Evolutionary conservation across 2,113 vertebrate genomes (phyloP), one percentile per base, ranked within the genome.

Genomic region (Himantopus leucocephalus): DNA sequence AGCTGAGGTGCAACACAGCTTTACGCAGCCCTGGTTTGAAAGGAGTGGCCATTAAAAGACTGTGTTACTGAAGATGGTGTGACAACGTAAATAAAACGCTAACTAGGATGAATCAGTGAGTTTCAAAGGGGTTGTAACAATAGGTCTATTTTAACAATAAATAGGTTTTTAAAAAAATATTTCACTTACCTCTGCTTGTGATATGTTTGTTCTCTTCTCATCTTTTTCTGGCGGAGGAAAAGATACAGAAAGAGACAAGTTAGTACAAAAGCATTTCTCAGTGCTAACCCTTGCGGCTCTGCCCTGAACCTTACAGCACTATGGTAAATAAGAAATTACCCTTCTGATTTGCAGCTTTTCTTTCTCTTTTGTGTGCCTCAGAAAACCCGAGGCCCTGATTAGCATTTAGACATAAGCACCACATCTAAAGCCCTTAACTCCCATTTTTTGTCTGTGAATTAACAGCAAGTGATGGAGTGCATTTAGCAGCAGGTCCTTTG

Each of bases 121-220:
- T 62, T 91, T 85, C 73, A 80, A 71, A 73, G 22, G 27, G 12
- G 2, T 72, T 88, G 85, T 71, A 66, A 53, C 26, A 53, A 21
- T 2, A 35, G 9, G 30, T 13, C 12, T 85, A 30, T 52, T 86
- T 60, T 37, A 73, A 73, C 9, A n/a, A 47, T 12, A 39, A 79
- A 22, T 55, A 37, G 3, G 5, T 45, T 62, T 26, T 4, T 2
- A 19, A 29, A 43, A 24, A 37, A 56, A 35, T n/a, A 55, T 22
- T 55, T 88, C 64, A 97, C 98, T 98, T 98, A 99, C 99, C 97
- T 99, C 98, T 95, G 96, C 98, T 93, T 98, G 98, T 93, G 96
- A 97, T 80, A 97, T 97, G 72, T 91, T 97, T 82, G 97, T 97
- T 97, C 98, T 98, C 96, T 98, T 98, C 78, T 99, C 98, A 78